phyloP scores from a whole-genome alignment of 2,113 vertebrate genomes.

The Rynchops niger region DNA sequence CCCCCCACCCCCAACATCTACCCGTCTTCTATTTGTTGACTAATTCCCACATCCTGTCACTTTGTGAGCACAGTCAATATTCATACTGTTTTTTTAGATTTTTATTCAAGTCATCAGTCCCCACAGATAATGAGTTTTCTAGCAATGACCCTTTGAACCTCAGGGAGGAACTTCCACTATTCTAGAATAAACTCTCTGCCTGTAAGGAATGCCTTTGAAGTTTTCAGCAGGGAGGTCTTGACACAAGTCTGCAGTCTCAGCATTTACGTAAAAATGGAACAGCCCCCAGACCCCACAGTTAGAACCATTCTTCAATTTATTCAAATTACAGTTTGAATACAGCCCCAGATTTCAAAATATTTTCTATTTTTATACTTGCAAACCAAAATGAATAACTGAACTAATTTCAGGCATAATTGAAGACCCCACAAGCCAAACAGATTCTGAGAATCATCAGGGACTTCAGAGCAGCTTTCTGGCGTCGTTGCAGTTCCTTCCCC shows the following conservation, averaged over 20 bases:
- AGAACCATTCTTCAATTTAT: not conserved
- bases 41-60: not conserved
- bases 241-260: conserved; percentile 16
- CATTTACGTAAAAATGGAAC: not conserved
- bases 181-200: not conserved
- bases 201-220: conserved; percentile 5
- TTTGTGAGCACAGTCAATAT: not conserved
- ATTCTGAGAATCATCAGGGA: not conserved
- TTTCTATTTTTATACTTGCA: conserved; percentile 18
- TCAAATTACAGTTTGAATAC: not conserved
- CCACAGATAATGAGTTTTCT: not conserved
- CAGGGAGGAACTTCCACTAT: not conserved
- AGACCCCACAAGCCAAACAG: not conserved
- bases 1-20: not conserved
- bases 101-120: not conserved
- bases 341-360: not conserved
- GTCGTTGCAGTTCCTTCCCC: not conserved
- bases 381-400: conserved; percentile 1
- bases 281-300: not conserved
- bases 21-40: not conserved
- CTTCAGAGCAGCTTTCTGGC: not conserved
- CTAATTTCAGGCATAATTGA: not conserved
- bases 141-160: conserved; percentile 4
- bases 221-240: conserved; percentile 17
- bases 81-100: not conserved